Base-by-base conservation (phyloP, 53 echinoderm and acorn worm species). In the Astropecten irregularis region DNA sequence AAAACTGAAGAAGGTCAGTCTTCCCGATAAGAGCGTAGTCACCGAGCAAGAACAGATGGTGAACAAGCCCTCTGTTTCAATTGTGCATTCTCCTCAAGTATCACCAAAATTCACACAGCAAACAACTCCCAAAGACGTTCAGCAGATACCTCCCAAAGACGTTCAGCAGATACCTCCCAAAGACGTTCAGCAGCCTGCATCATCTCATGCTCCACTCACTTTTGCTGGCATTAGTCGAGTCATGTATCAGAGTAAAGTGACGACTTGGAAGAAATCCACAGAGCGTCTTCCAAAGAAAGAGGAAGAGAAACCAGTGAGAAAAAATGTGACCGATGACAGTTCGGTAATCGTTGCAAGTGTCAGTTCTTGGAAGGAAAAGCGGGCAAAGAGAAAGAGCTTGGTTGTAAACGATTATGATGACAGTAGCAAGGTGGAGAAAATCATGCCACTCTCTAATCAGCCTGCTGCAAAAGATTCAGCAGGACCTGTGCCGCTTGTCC, bases 291-390 rank as follows among this genome's bases (percentile, higher is more conserved):
- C 28, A 28, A 38, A 38, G 65, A 79, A 62, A 34, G 19, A 60
- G 21, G 77, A 48, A 16, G 77, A 62, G 31, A 32, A 33, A 21
- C 79, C 60, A 13, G 32, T 48, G 20, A 79, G 32, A 44, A 79
- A 79, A 31, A 44, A 62, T 2, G 30, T 3, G 3, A 32, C 29
- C 31, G 79, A 79, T 49, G 79, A 79, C 15, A 47, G 62, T 79
- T 13, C 47, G 5, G 42, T 48, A 16, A 62, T 79, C 25, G 29
- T 79, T 44, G 60, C 42, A 13, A 79, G 61, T 60, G 54, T 52
- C 18, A 84, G 62, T 77, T 77, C 89, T 16, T 89, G 89, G 89
- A 89, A 68, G 64, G 89, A 70, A 65, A 84, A 62, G 46, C 68
- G 84, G 35, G 83, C 40, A 23, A 89, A 56, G 35, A 84, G 49